Conservation (phyloP, 2,113 vertebrate genomes). For the Muntiacus reevesi region DNA sequence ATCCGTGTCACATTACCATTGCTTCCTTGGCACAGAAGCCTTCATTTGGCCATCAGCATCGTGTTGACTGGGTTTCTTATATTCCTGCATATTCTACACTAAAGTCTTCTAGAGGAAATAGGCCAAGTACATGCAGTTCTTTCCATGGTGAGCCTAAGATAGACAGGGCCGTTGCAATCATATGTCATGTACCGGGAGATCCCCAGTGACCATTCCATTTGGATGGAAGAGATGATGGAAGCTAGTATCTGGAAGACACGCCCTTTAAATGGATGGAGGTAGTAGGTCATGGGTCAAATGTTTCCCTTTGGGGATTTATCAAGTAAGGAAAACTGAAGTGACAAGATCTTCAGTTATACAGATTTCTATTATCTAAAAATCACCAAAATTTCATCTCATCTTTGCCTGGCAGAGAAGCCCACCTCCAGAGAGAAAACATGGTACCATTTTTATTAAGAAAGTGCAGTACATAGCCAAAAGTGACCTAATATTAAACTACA, state of each 20-base stretch:
- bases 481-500: background rate
- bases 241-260: background rate
- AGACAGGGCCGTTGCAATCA: background rate
- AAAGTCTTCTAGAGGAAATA: background rate
- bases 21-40: background rate
- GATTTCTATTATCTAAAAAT: conserved; percentile 5
- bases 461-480: background rate
- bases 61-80: background rate
- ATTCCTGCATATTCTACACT: background rate
- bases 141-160: background rate
- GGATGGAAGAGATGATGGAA: background rate
- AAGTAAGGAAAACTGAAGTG: background rate
- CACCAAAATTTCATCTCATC: background rate
- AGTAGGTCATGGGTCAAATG: background rate
- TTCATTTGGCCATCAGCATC: background rate
- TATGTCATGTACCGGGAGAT: background rate
- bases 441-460: background rate
- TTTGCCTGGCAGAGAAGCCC: background rate
- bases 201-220: background rate
- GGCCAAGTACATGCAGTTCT: background rate
- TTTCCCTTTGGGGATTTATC: conserved; percentile 11
- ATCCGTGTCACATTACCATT: background rate
- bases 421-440: background rate
- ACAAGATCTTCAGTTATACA: background rate
- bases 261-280: background rate